Conservation (phyloP, 2,888 invertebrate species). For the Eristalinus aeneus region DNA sequence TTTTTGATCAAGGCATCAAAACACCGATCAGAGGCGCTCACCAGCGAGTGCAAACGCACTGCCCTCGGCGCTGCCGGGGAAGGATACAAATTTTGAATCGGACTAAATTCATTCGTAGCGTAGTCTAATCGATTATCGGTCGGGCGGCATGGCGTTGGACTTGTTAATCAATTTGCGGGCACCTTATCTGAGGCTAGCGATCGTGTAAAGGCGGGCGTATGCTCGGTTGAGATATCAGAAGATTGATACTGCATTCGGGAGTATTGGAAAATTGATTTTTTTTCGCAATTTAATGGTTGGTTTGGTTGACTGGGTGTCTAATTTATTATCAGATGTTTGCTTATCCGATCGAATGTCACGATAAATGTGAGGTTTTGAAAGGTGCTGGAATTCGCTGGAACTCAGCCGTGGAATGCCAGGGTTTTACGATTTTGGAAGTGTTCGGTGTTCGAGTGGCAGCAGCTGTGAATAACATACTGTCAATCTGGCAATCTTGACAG, state of each 20-base stretch:
- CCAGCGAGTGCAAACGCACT: slow-evolving; percentile 6
- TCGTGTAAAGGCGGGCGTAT: slow-evolving; percentile 39
- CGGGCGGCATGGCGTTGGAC: slow-evolving; percentile 54
- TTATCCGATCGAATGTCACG: slow-evolving; percentile 59
- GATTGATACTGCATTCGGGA: slow-evolving; percentile 28
- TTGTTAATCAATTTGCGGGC: slow-evolving; percentile 67
- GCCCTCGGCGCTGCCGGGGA: not conserved
- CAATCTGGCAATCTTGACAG: no score
- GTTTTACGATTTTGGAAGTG: not conserved
- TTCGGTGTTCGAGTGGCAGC: not conserved
- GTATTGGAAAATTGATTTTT: slow-evolving; percentile 48
- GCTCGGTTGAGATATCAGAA: slow-evolving; percentile 15
- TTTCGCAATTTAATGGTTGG: not conserved
- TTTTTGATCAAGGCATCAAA: slow-evolving; percentile 35
- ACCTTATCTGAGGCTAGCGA: slow-evolving; percentile 47
- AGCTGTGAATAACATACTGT: not conserved
- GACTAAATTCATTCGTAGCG: slow-evolving; percentile 49
- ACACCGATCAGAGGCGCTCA: slow-evolving; percentile 1
- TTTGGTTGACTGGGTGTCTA: not conserved
- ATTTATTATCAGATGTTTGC: slow-evolving; percentile 42
- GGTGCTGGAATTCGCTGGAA: not conserved
- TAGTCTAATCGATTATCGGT: slow-evolving; percentile 58
- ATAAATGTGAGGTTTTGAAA: slow-evolving; percentile 16
- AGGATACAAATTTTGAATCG: slow-evolving; percentile 14
- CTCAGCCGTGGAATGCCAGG: not conserved